Conservation (phyloP, 2,797 vertebrate genomes). For the Notolepis coatsorum region DNA sequence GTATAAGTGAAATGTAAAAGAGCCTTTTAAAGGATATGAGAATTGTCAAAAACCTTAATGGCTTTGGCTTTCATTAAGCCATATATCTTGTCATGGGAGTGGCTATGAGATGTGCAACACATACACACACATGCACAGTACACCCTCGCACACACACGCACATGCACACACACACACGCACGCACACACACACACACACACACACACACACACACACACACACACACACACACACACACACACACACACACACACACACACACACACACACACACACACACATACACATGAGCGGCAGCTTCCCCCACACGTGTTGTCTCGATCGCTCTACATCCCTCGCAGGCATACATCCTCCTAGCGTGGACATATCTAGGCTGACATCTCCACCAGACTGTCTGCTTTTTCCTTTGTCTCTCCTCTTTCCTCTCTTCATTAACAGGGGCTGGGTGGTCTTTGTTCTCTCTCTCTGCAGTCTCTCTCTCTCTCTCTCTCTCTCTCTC, state of each 20-base stretch:
- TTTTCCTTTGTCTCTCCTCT: constrained; percentile 49
- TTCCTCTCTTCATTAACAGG: constrained; percentile 15
- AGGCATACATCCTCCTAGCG: constrained; percentile 23
- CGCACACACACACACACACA: constrained; percentile 46
- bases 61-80: not conserved
- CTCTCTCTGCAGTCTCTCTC: constrained; percentile 22
- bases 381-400: constrained; percentile 37
- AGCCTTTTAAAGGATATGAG: not conserved
- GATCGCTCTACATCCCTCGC: not conserved
- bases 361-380: constrained; percentile 29
- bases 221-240: constrained; percentile 40
- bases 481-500: not conserved
- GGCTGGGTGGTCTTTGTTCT: constrained; percentile 71
- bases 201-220: constrained; percentile 11
- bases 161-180: constrained; percentile 20
- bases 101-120: constrained; percentile 50
- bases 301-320: constrained; percentile 51
- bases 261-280: constrained; percentile 13
- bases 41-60: constrained; percentile 1
- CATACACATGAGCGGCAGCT: constrained; percentile 32
- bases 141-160: constrained; percentile 31
- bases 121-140: constrained; percentile 24
- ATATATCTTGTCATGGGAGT: constrained; percentile 57
- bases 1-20: not conserved
- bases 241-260: constrained; percentile 30